Evolutionary conservation across 2,797 vertebrate species (phyloP).

Genomic region (Mormyrops attenuatus): DNA sequence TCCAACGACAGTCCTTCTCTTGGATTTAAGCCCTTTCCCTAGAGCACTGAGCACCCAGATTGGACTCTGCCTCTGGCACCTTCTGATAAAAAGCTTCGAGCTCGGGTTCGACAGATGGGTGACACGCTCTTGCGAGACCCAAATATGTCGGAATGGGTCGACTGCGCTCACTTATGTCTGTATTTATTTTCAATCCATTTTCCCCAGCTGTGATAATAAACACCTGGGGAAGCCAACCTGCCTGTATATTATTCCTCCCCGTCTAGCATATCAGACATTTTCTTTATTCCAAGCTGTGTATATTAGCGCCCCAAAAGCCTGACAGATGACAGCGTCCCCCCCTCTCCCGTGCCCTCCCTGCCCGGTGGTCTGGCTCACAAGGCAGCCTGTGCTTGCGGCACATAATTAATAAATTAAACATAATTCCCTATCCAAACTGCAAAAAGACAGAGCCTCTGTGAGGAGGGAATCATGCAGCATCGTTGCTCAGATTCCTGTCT

Average conservation of each 20-base stretch:
- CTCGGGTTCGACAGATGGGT: not conserved
- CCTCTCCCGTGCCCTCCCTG: not conserved
- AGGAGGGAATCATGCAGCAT: not conserved
- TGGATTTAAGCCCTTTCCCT: not conserved
- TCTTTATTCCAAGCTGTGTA: not conserved
- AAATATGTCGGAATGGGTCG: not conserved
- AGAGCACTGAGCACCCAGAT: not conserved
- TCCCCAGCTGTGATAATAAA: not conserved
- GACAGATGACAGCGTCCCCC: not conserved
- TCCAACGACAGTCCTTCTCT: not conserved
- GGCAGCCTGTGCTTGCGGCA: slow-evolving; percentile 49
- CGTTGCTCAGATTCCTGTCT: not conserved
- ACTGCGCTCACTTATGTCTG: not conserved
- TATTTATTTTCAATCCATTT: not conserved
- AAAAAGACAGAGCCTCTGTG: not conserved
- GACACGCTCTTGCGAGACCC: not conserved
- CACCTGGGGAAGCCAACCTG: not conserved
- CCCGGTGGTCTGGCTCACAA: slow-evolving; percentile 63
- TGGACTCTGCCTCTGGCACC: not conserved
- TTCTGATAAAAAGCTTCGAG: not conserved
- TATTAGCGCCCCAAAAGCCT: not conserved
- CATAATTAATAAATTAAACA: not conserved
- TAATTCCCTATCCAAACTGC: not conserved
- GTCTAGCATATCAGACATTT: not conserved
- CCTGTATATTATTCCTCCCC: not conserved